Percentiles rank a stretch among this genome's conserved stretches.
These are phyloP conservation scores for Scolopax rusticola DNA, from an alignment of 2,797 vertebrate genomes.

Conservation along the genomic window DNA sequence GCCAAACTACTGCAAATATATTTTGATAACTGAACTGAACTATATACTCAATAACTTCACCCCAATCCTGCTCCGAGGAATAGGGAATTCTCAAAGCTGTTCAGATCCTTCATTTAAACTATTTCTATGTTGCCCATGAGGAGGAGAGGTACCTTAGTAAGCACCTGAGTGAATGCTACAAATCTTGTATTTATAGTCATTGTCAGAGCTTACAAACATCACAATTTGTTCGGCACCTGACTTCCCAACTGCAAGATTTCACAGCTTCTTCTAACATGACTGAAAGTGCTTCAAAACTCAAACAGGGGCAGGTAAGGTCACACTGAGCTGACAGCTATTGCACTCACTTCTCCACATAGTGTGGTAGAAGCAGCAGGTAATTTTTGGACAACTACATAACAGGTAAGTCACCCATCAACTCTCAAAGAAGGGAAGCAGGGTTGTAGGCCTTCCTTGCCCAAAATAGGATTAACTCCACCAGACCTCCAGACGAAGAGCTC, in stretches of 20 bases:
- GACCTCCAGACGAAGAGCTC: neutral
- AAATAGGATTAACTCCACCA: neutral
- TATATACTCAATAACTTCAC: neutral
- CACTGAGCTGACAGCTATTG: neutral
- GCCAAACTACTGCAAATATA: neutral
- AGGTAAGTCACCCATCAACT: neutral
- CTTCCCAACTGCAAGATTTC: neutral
- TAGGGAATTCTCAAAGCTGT: neutral
- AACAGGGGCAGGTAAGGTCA: neutral
- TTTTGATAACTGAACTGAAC: neutral
- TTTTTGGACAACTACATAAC: neutral
- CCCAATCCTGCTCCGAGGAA: neutral
- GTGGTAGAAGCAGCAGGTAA: neutral
- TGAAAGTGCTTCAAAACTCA: neutral
- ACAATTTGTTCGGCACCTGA: neutral
- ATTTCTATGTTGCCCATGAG: neutral
- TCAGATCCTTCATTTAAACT: neutral
- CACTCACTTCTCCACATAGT: neutral
- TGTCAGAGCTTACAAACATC: neutral
- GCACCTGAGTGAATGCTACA: fast-evolving
- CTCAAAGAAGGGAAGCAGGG: neutral
- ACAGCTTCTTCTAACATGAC: fast-evolving
- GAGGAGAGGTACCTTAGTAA: neutral
- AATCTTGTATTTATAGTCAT: neutral
- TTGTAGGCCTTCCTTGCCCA: neutral